Evolutionary conservation across 2,888 invertebrate species (phyloP).

Genomic region (Xanthia icteritia): DNA sequence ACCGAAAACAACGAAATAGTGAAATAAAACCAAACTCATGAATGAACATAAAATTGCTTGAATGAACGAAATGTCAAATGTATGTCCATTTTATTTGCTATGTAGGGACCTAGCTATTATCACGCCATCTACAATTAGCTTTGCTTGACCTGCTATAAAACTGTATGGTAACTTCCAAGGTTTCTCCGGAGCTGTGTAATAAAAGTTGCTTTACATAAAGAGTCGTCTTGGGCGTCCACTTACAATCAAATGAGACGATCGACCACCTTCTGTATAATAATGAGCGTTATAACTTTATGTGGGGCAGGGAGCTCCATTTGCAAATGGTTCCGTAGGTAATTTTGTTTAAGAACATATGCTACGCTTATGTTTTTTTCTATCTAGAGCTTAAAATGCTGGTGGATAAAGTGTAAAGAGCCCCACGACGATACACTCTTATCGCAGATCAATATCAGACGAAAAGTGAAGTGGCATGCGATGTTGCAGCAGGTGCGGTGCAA

Average conservation of each 20-base stretch:
- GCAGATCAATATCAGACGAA: neutral
- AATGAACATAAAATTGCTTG: no score
- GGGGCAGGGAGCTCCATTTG: neutral
- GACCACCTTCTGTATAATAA: slow-evolving; percentile 3
- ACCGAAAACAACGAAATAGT: no score
- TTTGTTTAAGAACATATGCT: neutral
- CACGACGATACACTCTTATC: no score
- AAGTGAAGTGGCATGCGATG: neutral
- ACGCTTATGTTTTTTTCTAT: neutral
- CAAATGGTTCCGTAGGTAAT: slow-evolving; percentile 30
- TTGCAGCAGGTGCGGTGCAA: neutral
- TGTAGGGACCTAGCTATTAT: no score
- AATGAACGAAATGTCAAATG: no score
- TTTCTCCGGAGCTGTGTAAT: slow-evolving; percentile 24
- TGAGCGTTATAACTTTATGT: slow-evolving; percentile 2
- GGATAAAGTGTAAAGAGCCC: no score
- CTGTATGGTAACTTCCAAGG: neutral
- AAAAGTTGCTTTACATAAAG: slow-evolving; percentile 6
- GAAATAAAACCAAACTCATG: no score
- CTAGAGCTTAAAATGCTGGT: no score
- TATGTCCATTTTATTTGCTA: no score
- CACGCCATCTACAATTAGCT: no score
- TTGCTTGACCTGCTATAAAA: neutral
- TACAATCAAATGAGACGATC: slow-evolving; percentile 16
- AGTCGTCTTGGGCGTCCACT: slow-evolving; percentile 26